Percentiles rank a stretch among this genome's conserved stretches.
These are phyloP conservation scores for Oreocharis arfaki DNA, from an alignment of 2,113 vertebrate species.

Conservation along the genomic window DNA sequence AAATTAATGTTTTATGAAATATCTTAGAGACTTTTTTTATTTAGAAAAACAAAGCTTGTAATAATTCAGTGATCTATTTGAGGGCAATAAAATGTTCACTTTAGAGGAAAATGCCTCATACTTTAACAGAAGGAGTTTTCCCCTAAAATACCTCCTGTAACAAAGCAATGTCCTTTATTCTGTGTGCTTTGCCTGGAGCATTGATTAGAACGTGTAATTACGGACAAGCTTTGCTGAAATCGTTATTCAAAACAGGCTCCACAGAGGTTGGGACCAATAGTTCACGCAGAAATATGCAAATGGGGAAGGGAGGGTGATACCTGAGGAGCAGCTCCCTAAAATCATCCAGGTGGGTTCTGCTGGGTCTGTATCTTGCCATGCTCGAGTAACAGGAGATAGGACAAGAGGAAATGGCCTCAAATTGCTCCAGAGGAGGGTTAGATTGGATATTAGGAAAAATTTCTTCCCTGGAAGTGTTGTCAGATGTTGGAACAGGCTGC, in stretches of 20 bases:
- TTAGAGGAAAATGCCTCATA: background rate
- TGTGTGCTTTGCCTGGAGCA: background rate
- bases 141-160: background rate
- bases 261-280: background rate
- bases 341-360: background rate
- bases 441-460: background rate
- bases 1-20: background rate
- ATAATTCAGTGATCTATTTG: background rate
- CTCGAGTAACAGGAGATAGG: background rate
- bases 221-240: background rate
- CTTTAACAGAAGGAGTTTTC: background rate
- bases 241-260: background rate
- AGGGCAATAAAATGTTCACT: background rate
- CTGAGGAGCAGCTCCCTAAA: background rate
- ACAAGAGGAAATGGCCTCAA: background rate
- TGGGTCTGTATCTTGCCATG: background rate
- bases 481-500: background rate
- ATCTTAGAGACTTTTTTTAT: background rate
- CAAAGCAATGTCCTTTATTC: background rate
- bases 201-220: background rate
- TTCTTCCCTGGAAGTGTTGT: background rate
- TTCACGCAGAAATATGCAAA: background rate
- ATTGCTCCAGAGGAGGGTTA: background rate
- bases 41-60: background rate
- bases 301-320: background rate